These are phyloP conservation scores for Lypha dubia DNA, from an alignment of 2,888 invertebrate genomes.

Conservation along the genomic window DNA sequence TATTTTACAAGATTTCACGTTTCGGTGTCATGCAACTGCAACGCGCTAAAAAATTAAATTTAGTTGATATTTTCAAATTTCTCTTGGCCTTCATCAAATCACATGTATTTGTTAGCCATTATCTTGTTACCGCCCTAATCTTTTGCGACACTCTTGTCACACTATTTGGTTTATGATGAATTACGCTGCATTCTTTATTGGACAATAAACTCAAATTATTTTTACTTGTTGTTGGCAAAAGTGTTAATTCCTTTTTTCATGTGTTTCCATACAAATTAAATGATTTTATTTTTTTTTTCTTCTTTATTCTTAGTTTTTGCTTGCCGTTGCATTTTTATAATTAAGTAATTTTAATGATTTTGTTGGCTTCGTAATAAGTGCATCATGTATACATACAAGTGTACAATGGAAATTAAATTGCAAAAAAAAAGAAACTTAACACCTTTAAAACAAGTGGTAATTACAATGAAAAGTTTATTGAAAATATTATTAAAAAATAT, in stretches of 20 bases:
- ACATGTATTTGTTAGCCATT: background rate
- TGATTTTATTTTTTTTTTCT: too few relatives aligned
- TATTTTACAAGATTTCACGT: background rate
- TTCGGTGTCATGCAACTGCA: background rate
- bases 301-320: conserved; percentile 65
- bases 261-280: conserved; percentile 49
- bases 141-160: conserved; percentile 10
- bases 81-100: too few relatives aligned
- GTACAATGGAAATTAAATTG: conserved; percentile 19
- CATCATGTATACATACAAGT: conserved; percentile 3
- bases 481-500: too few relatives aligned
- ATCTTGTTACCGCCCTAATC: conserved; percentile 4
- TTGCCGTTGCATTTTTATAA: conserved; percentile 81
- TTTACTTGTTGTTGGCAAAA: conserved; percentile 63
- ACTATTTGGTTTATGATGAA: conserved; percentile 50
- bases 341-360: conserved; percentile 82
- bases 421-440: background rate
- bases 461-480: too few relatives aligned
- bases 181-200: conserved; percentile 70
- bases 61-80: too few relatives aligned
- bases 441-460: conserved; percentile 16
- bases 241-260: conserved; percentile 29
- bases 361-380: conserved; percentile 73
- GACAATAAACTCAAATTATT: conserved; percentile 70
- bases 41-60: too few relatives aligned